These are phyloP conservation scores for Phyllopteryx taeniolatus DNA, from an alignment of 2,113 vertebrate genomes.

Conservation along the genomic window DNA sequence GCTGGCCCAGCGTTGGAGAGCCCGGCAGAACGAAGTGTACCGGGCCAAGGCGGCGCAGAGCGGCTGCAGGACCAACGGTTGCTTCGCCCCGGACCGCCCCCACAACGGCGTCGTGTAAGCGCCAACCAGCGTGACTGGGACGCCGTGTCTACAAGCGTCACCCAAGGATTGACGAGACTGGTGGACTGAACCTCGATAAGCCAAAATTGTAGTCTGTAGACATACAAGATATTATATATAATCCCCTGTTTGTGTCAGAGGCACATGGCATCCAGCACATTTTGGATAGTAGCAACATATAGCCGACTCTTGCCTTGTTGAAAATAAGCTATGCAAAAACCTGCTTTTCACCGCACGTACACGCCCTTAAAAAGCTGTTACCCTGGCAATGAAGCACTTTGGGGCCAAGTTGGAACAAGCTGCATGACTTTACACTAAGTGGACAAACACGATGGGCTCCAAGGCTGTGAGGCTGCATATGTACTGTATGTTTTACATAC, in stretches of 20 bases:
- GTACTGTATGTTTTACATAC: background rate
- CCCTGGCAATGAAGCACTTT: slow-evolving; percentile 57
- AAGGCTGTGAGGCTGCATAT: background rate
- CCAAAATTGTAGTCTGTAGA: slow-evolving; percentile 47
- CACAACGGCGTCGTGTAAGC: slow-evolving; percentile 66
- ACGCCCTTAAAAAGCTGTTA: slow-evolving; percentile 20
- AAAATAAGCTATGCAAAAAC: slow-evolving; percentile 31
- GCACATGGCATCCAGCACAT: slow-evolving; percentile 19
- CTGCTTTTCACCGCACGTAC: slow-evolving; percentile 13
- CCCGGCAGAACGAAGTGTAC: slow-evolving; percentile 50
- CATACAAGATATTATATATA: slow-evolving; percentile 13
- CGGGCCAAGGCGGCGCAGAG: slow-evolving; percentile 42
- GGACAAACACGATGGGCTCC: background rate
- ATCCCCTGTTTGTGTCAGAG: slow-evolving; percentile 15
- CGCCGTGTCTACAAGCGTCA: background rate
- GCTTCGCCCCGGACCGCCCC: slow-evolving; percentile 56
- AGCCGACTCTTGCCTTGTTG: background rate
- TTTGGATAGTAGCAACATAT: slow-evolving; percentile 13
- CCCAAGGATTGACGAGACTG: background rate
- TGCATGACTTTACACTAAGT: slow-evolving; percentile 29
- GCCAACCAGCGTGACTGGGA: slow-evolving; percentile 40
- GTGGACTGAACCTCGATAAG: slow-evolving; percentile 36
- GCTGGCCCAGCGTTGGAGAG: slow-evolving; percentile 77
- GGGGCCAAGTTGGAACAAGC: slow-evolving; percentile 39
- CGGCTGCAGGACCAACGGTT: slow-evolving; percentile 65